A percentile compares a stretch with the other conserved stretches of the same genome.
Conservation (phyloP, 2,888 invertebrate species). For the Tromatobia lineatoria region DNA sequence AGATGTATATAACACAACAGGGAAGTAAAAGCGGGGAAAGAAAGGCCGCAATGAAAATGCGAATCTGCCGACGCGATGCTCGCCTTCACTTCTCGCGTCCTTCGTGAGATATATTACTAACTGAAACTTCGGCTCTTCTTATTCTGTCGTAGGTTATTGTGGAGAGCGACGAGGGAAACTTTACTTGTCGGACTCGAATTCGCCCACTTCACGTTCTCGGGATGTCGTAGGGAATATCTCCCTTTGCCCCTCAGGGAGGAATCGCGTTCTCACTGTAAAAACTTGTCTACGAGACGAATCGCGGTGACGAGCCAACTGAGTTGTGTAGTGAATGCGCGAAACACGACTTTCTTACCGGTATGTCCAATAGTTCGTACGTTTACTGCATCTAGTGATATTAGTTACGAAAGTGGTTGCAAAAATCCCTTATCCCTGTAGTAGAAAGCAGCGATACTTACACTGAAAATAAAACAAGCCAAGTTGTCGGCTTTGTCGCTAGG, state of each 20-base stretch:
- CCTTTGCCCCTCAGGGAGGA: slow-evolving; percentile 11
- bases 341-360: slow-evolving; percentile 42
- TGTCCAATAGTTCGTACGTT: slow-evolving; percentile 17
- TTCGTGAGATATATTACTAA: slow-evolving; percentile 55
- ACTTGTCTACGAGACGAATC: slow-evolving; percentile 63
- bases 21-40: slow-evolving; percentile 13
- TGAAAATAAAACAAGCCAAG: slow-evolving; percentile 51
- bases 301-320: slow-evolving; percentile 34
- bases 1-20: slow-evolving; percentile 7
- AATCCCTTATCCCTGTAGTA: slow-evolving; percentile 7
- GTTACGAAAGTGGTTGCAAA: slow-evolving; percentile 44
- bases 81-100: slow-evolving; percentile 41
- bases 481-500: slow-evolving; percentile 32
- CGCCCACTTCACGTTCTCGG: slow-evolving; percentile 43
- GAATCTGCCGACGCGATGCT: slow-evolving; percentile 44
- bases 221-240: slow-evolving; percentile 53
- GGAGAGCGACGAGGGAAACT: slow-evolving; percentile 37
- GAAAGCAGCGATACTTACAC: slow-evolving; percentile 16
- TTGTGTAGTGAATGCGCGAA: slow-evolving; percentile 56
- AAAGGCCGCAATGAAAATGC: slow-evolving; percentile 38
- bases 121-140: slow-evolving; percentile 61
- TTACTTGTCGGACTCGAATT: slow-evolving; percentile 49
- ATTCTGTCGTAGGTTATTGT: slow-evolving; percentile 42
- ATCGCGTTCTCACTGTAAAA: slow-evolving; percentile 55
- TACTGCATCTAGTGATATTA: slow-evolving; percentile 22